phyloP scores from a whole-genome alignment of 2,888 invertebrate species.

The Trissolcus japonicus region DNA sequence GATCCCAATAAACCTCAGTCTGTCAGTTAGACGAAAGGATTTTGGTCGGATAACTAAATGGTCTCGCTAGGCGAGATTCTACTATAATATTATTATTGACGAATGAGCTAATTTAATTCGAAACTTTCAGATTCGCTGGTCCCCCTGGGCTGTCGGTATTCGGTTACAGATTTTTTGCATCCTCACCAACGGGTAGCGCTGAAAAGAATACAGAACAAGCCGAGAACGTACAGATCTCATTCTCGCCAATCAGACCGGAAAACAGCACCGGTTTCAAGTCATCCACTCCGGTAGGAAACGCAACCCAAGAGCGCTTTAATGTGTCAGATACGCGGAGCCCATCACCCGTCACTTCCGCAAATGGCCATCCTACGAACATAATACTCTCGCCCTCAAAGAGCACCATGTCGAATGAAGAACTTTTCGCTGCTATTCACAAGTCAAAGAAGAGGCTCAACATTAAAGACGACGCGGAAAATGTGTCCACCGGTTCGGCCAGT shows the following conservation, averaged over 20 bases:
- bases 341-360: conserved; percentile 57
- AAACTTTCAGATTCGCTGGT: conserved; percentile 66
- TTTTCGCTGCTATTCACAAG: conserved; percentile 87
- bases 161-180: conserved; percentile 73
- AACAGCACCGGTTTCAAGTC: conserved; percentile 65
- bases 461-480: conserved; percentile 78
- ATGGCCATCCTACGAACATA: conserved; percentile 62
- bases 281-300: conserved; percentile 66
- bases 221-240: conserved; percentile 64
- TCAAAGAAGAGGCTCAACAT: conserved; percentile 86
- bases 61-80: too few species aligned
- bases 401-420: conserved; percentile 87
- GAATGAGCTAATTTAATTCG: background rate
- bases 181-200: conserved; percentile 65
- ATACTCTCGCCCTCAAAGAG: conserved; percentile 82
- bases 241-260: conserved; percentile 70
- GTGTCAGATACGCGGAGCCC: conserved; percentile 59
- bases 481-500: conserved; percentile 71
- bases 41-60: too few species aligned
- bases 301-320: conserved; percentile 66
- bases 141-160: conserved; percentile 68
- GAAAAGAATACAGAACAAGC: conserved; percentile 60
- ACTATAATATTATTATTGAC: too few species aligned
- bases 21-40: too few species aligned
- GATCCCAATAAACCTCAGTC: too few species aligned